Evolutionary conservation across 2,113 vertebrate species (phyloP).

Genomic region (Tragulus kanchil): DNA sequence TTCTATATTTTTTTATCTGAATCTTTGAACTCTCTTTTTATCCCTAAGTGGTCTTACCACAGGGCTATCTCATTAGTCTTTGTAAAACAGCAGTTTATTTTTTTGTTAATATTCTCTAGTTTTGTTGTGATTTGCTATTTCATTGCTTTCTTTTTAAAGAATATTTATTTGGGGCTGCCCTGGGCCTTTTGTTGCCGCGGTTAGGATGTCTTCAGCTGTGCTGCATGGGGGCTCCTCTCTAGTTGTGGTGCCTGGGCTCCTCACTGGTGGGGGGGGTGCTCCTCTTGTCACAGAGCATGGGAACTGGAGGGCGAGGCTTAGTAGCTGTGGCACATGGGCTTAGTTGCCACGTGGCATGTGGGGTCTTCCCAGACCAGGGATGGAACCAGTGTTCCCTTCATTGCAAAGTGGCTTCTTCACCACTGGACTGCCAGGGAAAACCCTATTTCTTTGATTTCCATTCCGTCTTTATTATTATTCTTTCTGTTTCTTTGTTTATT

Average conservation of each 20-base stretch:
- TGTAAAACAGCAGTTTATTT: background rate
- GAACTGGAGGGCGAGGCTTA: accelerated
- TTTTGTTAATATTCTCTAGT: background rate
- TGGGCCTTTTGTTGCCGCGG: background rate
- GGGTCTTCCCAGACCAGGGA: background rate
- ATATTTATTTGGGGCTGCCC: background rate
- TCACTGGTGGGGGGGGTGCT: background rate
- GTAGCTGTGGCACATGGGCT: background rate
- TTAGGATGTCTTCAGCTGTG: background rate
- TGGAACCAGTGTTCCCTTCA: background rate
- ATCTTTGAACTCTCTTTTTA: background rate
- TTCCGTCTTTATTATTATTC: background rate
- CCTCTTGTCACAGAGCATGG: background rate
- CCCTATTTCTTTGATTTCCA: background rate
- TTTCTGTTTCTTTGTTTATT: background rate
- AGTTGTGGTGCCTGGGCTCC: too few species aligned
- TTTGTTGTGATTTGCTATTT: background rate
- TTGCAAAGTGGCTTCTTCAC: background rate
- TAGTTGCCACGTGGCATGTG: background rate
- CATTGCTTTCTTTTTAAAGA: background rate
- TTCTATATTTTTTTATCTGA: background rate
- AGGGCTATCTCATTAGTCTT: background rate
- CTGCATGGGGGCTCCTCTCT: background rate
- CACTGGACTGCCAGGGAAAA: background rate
- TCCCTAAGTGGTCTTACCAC: background rate